These are phyloP conservation scores for Balearica regulorum DNA, from an alignment of 2,797 vertebrate genomes.

Conservation along the genomic window DNA sequence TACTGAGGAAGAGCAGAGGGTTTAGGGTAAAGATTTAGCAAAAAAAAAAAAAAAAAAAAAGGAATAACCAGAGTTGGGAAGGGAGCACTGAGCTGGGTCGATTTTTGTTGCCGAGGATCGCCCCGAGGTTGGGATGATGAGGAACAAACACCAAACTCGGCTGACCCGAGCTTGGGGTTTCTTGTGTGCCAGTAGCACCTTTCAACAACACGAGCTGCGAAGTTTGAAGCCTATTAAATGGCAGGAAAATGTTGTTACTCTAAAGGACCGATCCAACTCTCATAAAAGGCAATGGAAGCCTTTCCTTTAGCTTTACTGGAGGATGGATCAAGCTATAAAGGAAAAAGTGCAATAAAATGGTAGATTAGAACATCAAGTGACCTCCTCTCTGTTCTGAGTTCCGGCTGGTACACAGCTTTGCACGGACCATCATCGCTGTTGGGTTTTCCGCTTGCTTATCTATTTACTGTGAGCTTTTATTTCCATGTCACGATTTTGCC, in stretches of 20 bases:
- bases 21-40: neutral
- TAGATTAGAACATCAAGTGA: neutral
- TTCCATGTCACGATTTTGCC: rapidly evolving
- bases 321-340: neutral
- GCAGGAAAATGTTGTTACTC: neutral
- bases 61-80: neutral
- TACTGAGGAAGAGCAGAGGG: neutral
- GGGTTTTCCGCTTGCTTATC: neutral
- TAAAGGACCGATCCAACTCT: neutral
- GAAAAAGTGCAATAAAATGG: neutral
- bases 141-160: neutral
- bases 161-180: rapidly evolving
- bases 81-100: rapidly evolving
- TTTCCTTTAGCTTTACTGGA: neutral
- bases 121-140: neutral
- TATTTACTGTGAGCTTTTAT: neutral
- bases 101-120: neutral
- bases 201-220: neutral
- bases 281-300: neutral
- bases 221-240: neutral
- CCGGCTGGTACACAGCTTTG: neutral
- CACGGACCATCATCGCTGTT: neutral
- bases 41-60: too few relatives aligned
- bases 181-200: rapidly evolving
- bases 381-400: neutral